These are phyloP conservation scores for Plecturocebus donacophilus DNA, from an alignment of 2,113 vertebrate genomes.

Conservation along the genomic window DNA sequence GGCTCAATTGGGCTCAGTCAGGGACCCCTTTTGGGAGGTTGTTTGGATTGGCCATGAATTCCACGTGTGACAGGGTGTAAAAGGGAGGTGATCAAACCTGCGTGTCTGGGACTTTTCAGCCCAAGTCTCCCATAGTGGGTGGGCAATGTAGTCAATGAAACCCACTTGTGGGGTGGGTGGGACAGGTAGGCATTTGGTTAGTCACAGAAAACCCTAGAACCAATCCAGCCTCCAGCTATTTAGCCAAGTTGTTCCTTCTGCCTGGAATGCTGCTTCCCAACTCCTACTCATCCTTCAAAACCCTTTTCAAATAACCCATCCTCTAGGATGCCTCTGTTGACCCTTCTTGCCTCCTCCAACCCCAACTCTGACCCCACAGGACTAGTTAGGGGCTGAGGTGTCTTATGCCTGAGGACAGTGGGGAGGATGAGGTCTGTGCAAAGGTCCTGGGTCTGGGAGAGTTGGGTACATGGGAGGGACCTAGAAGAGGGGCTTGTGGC, in stretches of 20 bases:
- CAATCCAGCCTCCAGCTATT: fast-evolving
- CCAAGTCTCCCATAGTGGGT: slow-evolving; percentile 96
- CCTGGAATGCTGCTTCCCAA: not conserved
- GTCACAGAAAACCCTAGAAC: not conserved
- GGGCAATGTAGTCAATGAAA: slow-evolving; percentile 95
- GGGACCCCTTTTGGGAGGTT: not conserved
- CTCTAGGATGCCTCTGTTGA: not conserved
- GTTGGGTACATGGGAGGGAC: not conserved
- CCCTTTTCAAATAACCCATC: not conserved
- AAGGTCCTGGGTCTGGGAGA: not conserved
- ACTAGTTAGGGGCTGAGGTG: not conserved
- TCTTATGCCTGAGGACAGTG: not conserved
- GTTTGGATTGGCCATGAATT: not conserved
- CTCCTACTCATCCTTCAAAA: slow-evolving; percentile 12
- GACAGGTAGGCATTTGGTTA: not conserved
- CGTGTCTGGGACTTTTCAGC: slow-evolving; percentile 92
- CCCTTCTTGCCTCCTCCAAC: not conserved
- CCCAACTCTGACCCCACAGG: not conserved
- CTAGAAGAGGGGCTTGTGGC: not conserved
- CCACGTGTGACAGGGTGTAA: not conserved
- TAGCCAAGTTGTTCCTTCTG: not conserved
- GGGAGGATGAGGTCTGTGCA: not conserved
- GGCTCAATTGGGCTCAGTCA: too few species aligned
- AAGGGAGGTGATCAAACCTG: slow-evolving; percentile 74
- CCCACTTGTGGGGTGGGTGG: slow-evolving; percentile 86